A percentile compares a stretch with the other conserved stretches of the same genome.
Evolutionary conservation across 2,797 vertebrate species (phyloP).

Genomic region (Falco rusticolus): DNA sequence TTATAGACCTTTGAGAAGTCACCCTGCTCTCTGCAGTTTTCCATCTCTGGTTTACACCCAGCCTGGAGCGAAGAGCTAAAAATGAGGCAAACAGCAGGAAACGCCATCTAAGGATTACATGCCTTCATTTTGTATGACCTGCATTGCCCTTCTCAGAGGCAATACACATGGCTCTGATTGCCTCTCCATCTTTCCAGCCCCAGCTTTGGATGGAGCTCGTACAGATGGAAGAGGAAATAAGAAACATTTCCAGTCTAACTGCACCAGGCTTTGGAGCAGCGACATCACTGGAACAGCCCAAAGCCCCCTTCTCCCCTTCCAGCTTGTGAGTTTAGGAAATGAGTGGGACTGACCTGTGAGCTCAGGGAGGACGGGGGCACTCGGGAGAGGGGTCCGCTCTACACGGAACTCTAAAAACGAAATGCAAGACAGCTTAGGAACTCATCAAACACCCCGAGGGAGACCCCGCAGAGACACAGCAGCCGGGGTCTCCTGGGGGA

Average conservation of each 20-base stretch:
- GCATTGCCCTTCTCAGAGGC: slow-evolving; percentile 3
- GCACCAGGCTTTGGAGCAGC: slow-evolving; percentile 10
- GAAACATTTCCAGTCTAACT: slow-evolving; percentile 37
- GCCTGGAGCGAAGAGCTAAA: neutral
- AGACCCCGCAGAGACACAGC: slow-evolving; percentile 13
- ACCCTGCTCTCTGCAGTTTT: neutral
- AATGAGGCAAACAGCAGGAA: neutral
- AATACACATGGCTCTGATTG: neutral
- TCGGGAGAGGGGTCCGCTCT: slow-evolving; percentile 99
- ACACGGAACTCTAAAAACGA: slow-evolving; percentile 99
- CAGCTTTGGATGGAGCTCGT: neutral
- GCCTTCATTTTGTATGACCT: neutral
- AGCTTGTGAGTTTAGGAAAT: slow-evolving; percentile 87
- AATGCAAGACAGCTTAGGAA: slow-evolving; percentile 93
- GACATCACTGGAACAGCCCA: slow-evolving; percentile 33
- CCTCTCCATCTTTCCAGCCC: neutral
- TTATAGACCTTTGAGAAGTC: neutral
- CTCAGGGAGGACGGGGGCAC: slow-evolving; percentile 99
- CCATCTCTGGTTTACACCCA: neutral
- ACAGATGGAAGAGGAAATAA: slow-evolving; percentile 30
- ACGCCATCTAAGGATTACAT: neutral
- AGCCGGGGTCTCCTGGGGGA: neutral
- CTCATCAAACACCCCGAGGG: slow-evolving; percentile 49
- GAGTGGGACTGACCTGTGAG: slow-evolving; percentile 95
- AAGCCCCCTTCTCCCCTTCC: slow-evolving; percentile 71